phyloP scores from a whole-genome alignment of 2,113 vertebrate genomes.

The Nestor notabilis region DNA sequence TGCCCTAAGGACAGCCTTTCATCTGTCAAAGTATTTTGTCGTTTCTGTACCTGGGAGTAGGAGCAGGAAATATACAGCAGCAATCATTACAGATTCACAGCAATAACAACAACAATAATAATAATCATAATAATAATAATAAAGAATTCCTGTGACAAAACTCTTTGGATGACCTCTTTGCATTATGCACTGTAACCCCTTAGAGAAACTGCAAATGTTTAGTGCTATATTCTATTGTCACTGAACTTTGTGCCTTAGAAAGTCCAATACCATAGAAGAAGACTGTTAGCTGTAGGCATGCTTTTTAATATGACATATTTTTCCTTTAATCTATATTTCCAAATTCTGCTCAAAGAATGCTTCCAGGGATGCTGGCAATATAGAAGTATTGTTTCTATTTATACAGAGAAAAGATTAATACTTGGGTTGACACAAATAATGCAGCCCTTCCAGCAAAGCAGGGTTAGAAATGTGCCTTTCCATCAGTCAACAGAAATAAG shows the following conservation, averaged over 20 bases:
- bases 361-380: not conserved
- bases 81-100: not conserved
- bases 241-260: not conserved
- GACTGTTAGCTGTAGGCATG: not conserved
- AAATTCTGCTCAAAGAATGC: not conserved
- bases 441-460: not conserved
- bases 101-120: not conserved
- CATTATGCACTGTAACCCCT: not conserved
- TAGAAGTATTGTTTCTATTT: not conserved
- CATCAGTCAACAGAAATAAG: not conserved
- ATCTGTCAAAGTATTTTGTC: not conserved
- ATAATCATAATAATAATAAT: not conserved
- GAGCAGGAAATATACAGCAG: not conserved
- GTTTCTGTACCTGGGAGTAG: not conserved
- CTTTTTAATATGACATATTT: not conserved
- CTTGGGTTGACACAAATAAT: not conserved
- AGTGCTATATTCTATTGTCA: not conserved
- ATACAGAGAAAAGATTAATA: not conserved
- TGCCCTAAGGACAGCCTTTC: constrained; percentile 4
- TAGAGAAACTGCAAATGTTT: not conserved
- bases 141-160: not conserved
- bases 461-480: not conserved
- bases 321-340: constrained; percentile 8
- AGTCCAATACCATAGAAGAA: not conserved
- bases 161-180: not conserved